These are phyloP conservation scores for Dendrocincla fuliginosa DNA, from an alignment of 2,797 vertebrate species.

Conservation along the genomic window DNA sequence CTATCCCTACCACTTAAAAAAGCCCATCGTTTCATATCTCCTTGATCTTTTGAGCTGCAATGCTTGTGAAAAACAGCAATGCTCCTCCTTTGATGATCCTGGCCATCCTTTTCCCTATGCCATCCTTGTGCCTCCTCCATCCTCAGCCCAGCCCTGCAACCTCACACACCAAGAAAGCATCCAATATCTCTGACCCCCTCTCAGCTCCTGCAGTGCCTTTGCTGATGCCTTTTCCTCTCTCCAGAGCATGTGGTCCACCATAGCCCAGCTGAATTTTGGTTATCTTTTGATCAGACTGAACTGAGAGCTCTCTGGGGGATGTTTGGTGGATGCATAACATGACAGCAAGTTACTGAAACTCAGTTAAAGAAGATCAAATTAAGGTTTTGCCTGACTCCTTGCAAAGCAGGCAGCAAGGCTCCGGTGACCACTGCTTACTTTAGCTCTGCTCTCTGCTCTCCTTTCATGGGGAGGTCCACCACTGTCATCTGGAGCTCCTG, in stretches of 20 bases:
- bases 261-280: not conserved
- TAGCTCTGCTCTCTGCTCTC: not conserved
- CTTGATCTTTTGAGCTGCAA: not conserved
- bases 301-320: not conserved
- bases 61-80: not conserved
- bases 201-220: not conserved
- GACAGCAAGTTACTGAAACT: not conserved
- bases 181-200: not conserved
- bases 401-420: not conserved
- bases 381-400: not conserved
- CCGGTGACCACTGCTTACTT: rapidly evolving
- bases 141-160: not conserved
- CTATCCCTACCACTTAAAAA: not conserved
- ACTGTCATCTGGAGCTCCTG: not conserved
- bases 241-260: not conserved
- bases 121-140: not conserved
- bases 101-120: not conserved
- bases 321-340: not conserved
- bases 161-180: not conserved
- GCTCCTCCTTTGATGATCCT: not conserved
- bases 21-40: not conserved
- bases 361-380: not conserved
- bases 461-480: not conserved
- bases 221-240: not conserved
- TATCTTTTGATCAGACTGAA: not conserved